These are phyloP conservation scores for Hyperoodon ampullatus DNA, from an alignment of 2,113 vertebrate species.

Conservation along the genomic window DNA sequence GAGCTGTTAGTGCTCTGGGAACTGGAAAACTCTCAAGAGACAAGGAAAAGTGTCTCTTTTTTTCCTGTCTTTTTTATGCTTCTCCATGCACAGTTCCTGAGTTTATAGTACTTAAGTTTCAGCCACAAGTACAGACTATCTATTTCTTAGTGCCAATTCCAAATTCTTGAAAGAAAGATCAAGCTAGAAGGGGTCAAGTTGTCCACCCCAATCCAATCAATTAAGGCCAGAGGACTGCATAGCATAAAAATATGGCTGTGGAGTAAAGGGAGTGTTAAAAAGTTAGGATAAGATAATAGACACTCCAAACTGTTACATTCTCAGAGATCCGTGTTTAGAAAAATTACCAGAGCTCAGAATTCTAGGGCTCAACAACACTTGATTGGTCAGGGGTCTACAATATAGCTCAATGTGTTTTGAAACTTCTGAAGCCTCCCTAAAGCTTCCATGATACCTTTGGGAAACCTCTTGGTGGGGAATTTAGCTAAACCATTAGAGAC, in stretches of 20 bases:
- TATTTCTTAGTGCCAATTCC: neutral
- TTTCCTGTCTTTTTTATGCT: neutral
- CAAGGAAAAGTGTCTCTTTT: neutral
- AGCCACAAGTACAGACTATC: neutral
- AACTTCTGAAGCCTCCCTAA: neutral
- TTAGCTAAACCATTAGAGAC: neutral
- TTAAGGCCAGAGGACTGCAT: neutral
- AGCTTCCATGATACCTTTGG: neutral
- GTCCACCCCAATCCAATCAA: neutral
- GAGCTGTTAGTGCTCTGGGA: neutral
- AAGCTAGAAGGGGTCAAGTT: neutral
- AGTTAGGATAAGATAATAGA: neutral
- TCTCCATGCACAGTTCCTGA: neutral
- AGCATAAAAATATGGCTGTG: neutral
- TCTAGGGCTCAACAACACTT: neutral
- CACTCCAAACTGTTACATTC: neutral
- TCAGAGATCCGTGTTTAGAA: neutral
- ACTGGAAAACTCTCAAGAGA: neutral
- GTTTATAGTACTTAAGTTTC: neutral
- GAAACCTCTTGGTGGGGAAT: neutral
- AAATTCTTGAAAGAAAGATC: neutral
- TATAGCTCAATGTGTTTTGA: neutral
- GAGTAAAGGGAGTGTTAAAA: neutral
- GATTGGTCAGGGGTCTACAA: neutral
- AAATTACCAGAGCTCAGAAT: neutral